Conservation (phyloP, 2,113 vertebrate genomes). For the Sylvilagus bachmani region DNA sequence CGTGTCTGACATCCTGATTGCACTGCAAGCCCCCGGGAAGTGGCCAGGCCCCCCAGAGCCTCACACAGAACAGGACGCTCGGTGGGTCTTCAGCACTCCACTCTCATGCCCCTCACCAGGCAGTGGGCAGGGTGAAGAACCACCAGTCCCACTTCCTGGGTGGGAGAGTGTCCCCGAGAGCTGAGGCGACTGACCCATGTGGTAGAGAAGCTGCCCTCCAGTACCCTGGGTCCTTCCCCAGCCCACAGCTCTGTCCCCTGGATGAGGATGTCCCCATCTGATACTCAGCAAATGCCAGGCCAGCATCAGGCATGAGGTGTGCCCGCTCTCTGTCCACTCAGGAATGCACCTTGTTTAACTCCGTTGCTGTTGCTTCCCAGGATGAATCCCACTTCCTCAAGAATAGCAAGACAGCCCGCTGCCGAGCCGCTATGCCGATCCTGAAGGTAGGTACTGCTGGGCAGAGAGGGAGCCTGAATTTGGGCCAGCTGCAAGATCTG, state of each 20-base stretch:
- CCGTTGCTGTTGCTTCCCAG: constrained; percentile 85
- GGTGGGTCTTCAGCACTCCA: not conserved
- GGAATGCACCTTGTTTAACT: constrained; percentile 39
- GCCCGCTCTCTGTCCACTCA: not conserved
- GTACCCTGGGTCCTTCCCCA: not conserved
- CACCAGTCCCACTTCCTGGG: not conserved
- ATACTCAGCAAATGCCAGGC: rapidly evolving
- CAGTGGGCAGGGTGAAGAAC: not conserved
- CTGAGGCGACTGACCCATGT: not conserved
- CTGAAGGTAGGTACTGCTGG: constrained; percentile 91
- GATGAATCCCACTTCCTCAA: constrained; percentile 99
- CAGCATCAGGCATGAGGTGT: not conserved
- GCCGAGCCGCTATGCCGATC: constrained; percentile 94
- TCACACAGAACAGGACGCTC: rapidly evolving
- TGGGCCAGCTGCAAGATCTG: rapidly evolving
- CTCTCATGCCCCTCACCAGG: no score
- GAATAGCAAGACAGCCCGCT: constrained; percentile 96
- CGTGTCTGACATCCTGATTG: not conserved
- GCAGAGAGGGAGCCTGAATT: not conserved
- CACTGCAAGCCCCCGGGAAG: rapidly evolving
- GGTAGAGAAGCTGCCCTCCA: not conserved
- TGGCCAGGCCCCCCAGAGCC: not conserved
- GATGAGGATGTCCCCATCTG: not conserved
- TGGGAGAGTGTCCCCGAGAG: not conserved
- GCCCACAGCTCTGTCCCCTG: not conserved